Base-by-base conservation (phyloP, 2,113 vertebrate genomes). In the Gnathonemus longibarbis region DNA sequence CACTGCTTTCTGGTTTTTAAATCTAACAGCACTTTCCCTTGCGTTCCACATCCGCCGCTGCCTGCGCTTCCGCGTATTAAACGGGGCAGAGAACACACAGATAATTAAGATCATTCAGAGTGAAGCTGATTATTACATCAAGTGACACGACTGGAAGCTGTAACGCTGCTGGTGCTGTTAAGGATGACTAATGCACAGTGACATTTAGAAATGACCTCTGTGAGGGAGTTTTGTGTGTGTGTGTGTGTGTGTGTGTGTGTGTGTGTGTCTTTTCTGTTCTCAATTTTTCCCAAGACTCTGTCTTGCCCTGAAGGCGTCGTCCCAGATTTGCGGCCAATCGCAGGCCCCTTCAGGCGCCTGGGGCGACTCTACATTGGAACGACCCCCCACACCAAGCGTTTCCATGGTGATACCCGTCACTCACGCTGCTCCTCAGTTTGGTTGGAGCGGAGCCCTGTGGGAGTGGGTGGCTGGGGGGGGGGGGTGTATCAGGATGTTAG, bases 141-240 rank as follows among this genome's bases (percentile, higher is more conserved):
- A 35, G 56, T 80, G 88, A 80, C 88, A 80, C 92, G 93, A 46
- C 27, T 56, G 27, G 62, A 88, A 70, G 13, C 62, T 70, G 35
- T 13, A 35, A 52, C 31, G 8, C 88, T 89, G 74, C 74, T 39
- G 74, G 27, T 89, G 21, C 70, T 49, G 31, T 84, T 89, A 74
- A 45, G 74, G 49, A 27, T 80, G 45, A 89, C 39, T 42, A 24
- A 42, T 52, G 74, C 19, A 42, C 31, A 42, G 74, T 89, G 88
- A 77, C 74, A 48, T 89, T 89, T 89, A 48, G 35, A 31, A 46
- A 74, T 27, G 45, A 74, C 88, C 24, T 88, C 42, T 6, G 74
- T 39, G 11, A 24, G 8, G 70, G 50, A n/a, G 27, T 50, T 15
- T 46, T 35, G 74, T 10, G 74, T 39, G 48, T 31, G 15, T 17